phyloP scores from a whole-genome alignment of 1,140 invertebrate genomes.

The Drosophila arizonae region DNA sequence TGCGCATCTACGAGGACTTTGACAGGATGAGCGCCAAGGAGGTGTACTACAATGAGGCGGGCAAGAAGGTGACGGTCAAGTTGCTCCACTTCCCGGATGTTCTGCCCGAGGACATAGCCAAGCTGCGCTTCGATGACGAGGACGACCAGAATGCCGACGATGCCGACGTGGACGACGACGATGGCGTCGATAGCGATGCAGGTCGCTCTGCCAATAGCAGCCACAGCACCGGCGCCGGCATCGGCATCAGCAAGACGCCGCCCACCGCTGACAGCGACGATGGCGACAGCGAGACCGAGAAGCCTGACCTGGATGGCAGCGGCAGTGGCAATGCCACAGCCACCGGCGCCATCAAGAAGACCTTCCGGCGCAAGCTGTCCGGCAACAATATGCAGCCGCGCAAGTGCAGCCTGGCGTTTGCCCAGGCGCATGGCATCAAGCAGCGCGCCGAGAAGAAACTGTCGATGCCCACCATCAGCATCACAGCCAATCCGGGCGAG shows the following conservation, averaged over 20 bases:
- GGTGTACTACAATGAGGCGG: slow-evolving; percentile 81
- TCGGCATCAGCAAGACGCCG: slow-evolving; percentile 7
- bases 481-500: slow-evolving; percentile 66
- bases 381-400: slow-evolving; percentile 67
- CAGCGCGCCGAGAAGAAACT: slow-evolving; percentile 68
- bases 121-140: slow-evolving; percentile 74
- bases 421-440: slow-evolving; percentile 77
- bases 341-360: slow-evolving; percentile 47
- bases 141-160: slow-evolving; percentile 41
- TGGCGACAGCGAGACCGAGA: slow-evolving; percentile 55
- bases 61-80: slow-evolving; percentile 80
- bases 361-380: slow-evolving; percentile 72
- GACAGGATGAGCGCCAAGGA: slow-evolving; percentile 83
- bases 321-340: background rate
- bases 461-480: slow-evolving; percentile 74
- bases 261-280: slow-evolving; percentile 53
- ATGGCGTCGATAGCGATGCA: slow-evolving; percentile 29
- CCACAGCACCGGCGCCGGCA: too few relatives aligned
- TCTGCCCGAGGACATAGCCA: slow-evolving; percentile 75
- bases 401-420: slow-evolving; percentile 80
- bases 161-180: slow-evolving; percentile 24
- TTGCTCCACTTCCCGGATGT: slow-evolving; percentile 79
- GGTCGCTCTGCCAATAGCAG: background rate
- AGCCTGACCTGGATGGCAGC: background rate
- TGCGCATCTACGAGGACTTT: slow-evolving; percentile 82